Conservation (phyloP, 2,797 vertebrate species). For the Trachurus trachurus region DNA sequence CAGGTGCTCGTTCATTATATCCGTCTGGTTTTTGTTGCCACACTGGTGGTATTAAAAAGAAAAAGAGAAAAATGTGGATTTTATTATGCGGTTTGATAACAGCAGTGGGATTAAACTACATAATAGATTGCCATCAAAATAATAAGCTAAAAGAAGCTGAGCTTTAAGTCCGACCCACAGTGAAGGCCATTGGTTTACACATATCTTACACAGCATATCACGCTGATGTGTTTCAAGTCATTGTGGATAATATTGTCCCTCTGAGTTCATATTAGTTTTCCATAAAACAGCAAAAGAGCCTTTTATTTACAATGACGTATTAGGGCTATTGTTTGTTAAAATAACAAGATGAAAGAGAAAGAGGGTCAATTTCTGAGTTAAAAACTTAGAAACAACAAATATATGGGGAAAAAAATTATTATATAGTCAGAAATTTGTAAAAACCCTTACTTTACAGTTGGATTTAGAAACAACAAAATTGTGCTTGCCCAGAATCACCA, state of each 20-base stretch:
- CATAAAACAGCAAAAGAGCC: slow-evolving; percentile 6
- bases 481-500: too few species aligned
- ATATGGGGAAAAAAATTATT: too few species aligned
- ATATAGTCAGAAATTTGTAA: too few species aligned
- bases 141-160: neutral
- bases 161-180: slow-evolving; percentile 29
- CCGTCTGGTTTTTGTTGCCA: neutral
- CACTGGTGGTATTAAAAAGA: neutral
- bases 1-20: neutral
- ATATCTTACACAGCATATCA: neutral
- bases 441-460: too few species aligned
- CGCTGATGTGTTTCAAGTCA: neutral
- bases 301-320: neutral
- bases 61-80: neutral
- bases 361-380: too few species aligned
- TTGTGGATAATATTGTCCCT: slow-evolving; percentile 2
- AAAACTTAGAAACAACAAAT: too few species aligned
- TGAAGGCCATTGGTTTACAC: slow-evolving; percentile 21
- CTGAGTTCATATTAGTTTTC: slow-evolving; percentile 6
- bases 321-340: too few species aligned
- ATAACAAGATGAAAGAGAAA: too few species aligned
- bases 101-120: neutral
- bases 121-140: slow-evolving; percentile 4
- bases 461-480: too few species aligned
- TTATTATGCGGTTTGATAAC: neutral